These are phyloP conservation scores for Chelonus insularis DNA, from an alignment of 1,140 invertebrate species.

Conservation along the genomic window DNA sequence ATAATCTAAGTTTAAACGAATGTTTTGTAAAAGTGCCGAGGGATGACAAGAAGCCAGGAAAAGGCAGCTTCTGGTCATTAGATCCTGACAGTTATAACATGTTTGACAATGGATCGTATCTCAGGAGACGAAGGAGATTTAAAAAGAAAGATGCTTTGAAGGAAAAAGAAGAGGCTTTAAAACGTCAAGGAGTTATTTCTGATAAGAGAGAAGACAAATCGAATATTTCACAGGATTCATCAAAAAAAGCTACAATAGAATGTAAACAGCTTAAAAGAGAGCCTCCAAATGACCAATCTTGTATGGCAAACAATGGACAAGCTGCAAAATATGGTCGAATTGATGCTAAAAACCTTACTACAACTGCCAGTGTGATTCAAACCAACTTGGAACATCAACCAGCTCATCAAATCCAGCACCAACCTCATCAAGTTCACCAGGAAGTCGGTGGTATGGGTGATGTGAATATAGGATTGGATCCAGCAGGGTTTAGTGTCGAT, in stretches of 20 bases:
- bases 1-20: slow-evolving; percentile 97
- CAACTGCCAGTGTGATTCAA: slow-evolving; percentile 45
- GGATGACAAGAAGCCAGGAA: slow-evolving; percentile 92
- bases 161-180: slow-evolving; percentile 85
- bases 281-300: slow-evolving; percentile 63
- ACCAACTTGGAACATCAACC: slow-evolving; percentile 47
- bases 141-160: slow-evolving; percentile 93
- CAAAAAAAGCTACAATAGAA: slow-evolving; percentile 56
- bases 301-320: slow-evolving; percentile 35
- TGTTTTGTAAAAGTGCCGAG: slow-evolving; percentile 96
- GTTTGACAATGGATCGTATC: slow-evolving; percentile 97
- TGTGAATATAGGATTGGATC: slow-evolving; percentile 54
- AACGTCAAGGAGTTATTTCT: slow-evolving; percentile 70
- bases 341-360: slow-evolving; percentile 44
- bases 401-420: slow-evolving; percentile 46
- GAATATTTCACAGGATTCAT: slow-evolving; percentile 20
- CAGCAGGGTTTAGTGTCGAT: slow-evolving; percentile 62
- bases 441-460: slow-evolving; percentile 57
- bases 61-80: slow-evolving; percentile 97
- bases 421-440: slow-evolving; percentile 51
- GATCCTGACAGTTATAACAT: slow-evolving; percentile 97
- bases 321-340: slow-evolving; percentile 53
- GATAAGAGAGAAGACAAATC: slow-evolving; percentile 61
- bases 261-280: slow-evolving; percentile 67
- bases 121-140: slow-evolving; percentile 87